Evolutionary conservation across 1,140 invertebrate species (phyloP).

Genomic region (Oreohelix idahoensis): DNA sequence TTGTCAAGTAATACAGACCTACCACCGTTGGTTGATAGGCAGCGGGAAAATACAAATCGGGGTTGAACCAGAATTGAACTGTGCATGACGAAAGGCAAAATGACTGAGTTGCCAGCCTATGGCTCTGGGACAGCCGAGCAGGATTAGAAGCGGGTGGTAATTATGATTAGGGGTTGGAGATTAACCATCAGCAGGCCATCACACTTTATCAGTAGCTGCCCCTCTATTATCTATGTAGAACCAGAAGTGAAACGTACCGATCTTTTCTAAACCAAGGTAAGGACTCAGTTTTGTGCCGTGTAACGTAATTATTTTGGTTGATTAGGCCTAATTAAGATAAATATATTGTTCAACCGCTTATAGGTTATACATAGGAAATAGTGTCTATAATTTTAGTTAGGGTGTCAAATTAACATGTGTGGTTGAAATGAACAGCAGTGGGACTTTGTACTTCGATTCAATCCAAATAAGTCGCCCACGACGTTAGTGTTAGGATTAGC

Average conservation of each 20-base stretch:
- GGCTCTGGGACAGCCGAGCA: neutral
- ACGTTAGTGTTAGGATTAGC: no score
- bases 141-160: neutral
- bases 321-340: neutral
- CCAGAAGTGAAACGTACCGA: neutral
- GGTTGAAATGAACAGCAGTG: no score
- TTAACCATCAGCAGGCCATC: neutral
- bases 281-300: neutral
- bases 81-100: neutral
- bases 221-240: neutral
- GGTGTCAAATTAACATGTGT: no score
- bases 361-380: no score
- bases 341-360: no score
- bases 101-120: neutral
- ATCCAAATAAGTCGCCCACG: no score
- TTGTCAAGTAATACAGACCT: no score
- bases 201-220: neutral
- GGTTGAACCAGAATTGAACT: neutral
- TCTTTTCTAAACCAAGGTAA: neutral
- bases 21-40: constrained; percentile 4
- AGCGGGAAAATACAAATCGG: neutral
- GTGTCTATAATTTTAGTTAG: no score
- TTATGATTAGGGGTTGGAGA: neutral
- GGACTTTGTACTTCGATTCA: no score
- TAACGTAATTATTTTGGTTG: neutral